Evolutionary conservation across 1,140 invertebrate species (phyloP), one percentile per base, ranked within the genome.

Genomic region (Metopolophium dirhodum): DNA sequence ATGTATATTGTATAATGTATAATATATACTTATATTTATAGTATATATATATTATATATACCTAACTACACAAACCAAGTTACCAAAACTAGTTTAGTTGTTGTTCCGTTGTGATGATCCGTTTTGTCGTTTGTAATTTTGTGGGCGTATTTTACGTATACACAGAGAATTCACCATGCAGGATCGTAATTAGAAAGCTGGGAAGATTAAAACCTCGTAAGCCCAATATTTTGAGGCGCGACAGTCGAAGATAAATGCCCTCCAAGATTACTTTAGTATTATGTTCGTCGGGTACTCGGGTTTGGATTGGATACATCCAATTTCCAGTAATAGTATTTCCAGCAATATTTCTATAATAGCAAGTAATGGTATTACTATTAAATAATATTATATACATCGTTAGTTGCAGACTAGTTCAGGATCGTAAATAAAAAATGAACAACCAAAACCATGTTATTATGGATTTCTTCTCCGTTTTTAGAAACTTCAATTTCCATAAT

Each of bases 101-200:
- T 83, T 83, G 37, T 83, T 83, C 82, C 20, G 82, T 41, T 41
- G 82, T 37, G 82, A 41, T 83, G 37, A 83, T 83, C n/a, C 37
- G n/a, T 83, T 83, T 83, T 83, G 35, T 83, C 7, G 82, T 83
- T 83, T 9, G 82, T 83, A 83, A 83, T 83, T 83, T 83, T 83
- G 37, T 83, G 82, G 82, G 82, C 82, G 82, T 83, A 83, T 9
- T 9, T 47, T 8, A 41, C 0, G 0, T 6, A 3, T 9, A 37
- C 37, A 3, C 2, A 22, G 35, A 8, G 35, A 83, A 23, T 83
- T 83, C 7, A 23, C 22, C 35, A 41, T 61, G 20, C 8, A 77
- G 7, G 8, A 83, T 41, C 82, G 82, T 83, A 41, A 83, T 83
- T 83, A 83, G 82, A 83, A 83, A 83, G 82, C 82, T 41, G 22